Evolutionary conservation across 2,797 vertebrate species (phyloP), one percentile per base, ranked within the genome.

Genomic region (Myiotriccus ornatus): DNA sequence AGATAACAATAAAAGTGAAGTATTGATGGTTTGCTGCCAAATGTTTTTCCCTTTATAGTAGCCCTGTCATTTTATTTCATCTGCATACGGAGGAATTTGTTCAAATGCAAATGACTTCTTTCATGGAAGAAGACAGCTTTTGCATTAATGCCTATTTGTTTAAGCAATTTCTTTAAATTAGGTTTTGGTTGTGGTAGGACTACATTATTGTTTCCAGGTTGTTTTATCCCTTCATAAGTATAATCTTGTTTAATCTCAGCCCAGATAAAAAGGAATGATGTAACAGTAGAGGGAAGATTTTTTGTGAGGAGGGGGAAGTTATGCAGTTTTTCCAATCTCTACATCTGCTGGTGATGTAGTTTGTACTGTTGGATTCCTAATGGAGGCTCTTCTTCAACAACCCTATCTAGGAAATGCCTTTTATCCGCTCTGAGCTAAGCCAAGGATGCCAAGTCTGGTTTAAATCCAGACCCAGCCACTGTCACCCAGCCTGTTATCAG

Each of bases 91-190:
- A 83, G 19, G 55, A 78, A 57, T 86, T 87, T 88, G 35, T 94
- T 93, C 90, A 88, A 77, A 84, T 77, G 59, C 59, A 86, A 90
- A 96, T 85, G 12, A 64, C 56, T 88, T 57, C 53, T 86, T 89
- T 88, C 47, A 46, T 73, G 39, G 60, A 79, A 74, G 75, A 77
- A 82, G 53, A 47, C 25, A 63, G 52, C 83, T 80, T 86, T 60
- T 68, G 9, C 55, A 64, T 73, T 55, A 73, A 90, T 77, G 32
- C 9, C 34, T 76, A 6, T 84, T 91, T 75, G 75, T 67, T 92
- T 55, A 71, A 94, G 68, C n/a, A 35, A 41, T 84, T 87, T 81
- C 56, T 69, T 94, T 77, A 63, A 49, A 55, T 34, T 37, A 86
- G 59, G 12, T 53, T 55, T 77, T 63, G 5, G 30, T 79, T 21